phyloP scores from a whole-genome alignment of 1,140 invertebrate species.

The Pantala flavescens region DNA sequence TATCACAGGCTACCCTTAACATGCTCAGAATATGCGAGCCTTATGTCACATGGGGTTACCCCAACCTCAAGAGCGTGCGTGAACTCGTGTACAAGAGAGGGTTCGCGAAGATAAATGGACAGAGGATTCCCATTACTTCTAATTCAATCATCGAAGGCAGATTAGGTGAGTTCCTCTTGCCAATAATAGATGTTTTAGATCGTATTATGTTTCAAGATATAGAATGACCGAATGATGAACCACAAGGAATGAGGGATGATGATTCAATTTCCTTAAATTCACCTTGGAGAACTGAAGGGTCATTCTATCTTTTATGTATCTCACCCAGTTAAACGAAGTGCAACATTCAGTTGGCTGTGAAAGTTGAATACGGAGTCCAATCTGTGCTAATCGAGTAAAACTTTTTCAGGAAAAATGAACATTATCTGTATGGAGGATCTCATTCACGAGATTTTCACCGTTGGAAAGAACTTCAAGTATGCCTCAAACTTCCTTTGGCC shows the following conservation, averaged over 20 bases:
- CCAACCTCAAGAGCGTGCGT: constrained; percentile 91
- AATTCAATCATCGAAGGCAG: constrained; percentile 88
- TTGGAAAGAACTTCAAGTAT: constrained; percentile 86
- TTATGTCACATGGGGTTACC: constrained; percentile 96
- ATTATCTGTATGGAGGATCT: constrained; percentile 99
- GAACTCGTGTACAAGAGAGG: constrained; percentile 97
- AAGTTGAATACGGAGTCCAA: no score
- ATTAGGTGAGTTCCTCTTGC: constrained; percentile 68
- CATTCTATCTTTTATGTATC: no score
- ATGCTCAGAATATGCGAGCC: constrained; percentile 95
- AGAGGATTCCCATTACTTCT: constrained; percentile 84
- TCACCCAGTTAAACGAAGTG: no score
- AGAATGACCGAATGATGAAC: no score
- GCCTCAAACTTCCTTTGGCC: constrained; percentile 99
- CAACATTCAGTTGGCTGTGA: no score
- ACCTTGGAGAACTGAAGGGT: no score
- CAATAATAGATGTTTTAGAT: constrained; percentile 27
- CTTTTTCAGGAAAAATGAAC: constrained; percentile 44
- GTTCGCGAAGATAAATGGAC: constrained; percentile 82
- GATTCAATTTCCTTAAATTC: no score
- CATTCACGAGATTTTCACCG: constrained; percentile 93
- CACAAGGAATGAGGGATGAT: no score
- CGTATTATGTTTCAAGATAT: no score
- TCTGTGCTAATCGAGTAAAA: no score
- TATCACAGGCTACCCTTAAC: constrained; percentile 69